Evolutionary conservation across 2,113 vertebrate species (phyloP), one percentile per base, ranked within the genome.

Genomic region (Monopterus albus): DNA sequence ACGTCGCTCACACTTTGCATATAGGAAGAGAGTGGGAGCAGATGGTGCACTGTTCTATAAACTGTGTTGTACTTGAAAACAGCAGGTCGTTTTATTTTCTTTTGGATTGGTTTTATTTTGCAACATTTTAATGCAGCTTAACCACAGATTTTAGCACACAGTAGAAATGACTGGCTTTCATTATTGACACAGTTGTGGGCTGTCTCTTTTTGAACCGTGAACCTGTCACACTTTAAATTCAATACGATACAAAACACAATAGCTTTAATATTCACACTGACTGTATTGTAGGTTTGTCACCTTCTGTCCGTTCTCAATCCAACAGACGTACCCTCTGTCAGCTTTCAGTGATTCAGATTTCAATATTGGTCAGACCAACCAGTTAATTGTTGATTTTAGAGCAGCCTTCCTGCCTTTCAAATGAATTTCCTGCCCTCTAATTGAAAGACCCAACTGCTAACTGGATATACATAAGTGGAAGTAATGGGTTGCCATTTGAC

Each of bases 1-100:
- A 35, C 58, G 74, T 77, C 70, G 40, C 71, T 66, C 36, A 23
- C 26, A 33, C 47, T 82, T 75, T 85, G 58, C 75, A 75, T 79
- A 75, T 36, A 81, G 46, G 56, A 81, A 68, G 61, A 60, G 71
- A 56, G 75, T 81, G 66, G 66, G 82, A 78, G 66, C 63, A 2
- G 2, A 35, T 40, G 38, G 15, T 51, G 55, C 14, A 7, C 47
- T 62, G 31, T 21, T 33, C 40, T 62, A 2, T 56, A 66, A 20
- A 51, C 60, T 75, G 57, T 51, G 20, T 1, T 64, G 61, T 45
- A 28, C 56, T 38, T 71, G 23, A 33, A 65, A 75, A 53, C 56
- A 75, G 57, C 56, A 63, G 51, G 35, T 35, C 31, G 38, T 72
- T 84, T 40, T 70, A 52, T 59, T 80, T 67, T 70, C 43, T 67